These are phyloP conservation scores for Stomatorhinus ivindoensis DNA, from an alignment of 2,113 vertebrate species.

Conservation along the genomic window DNA sequence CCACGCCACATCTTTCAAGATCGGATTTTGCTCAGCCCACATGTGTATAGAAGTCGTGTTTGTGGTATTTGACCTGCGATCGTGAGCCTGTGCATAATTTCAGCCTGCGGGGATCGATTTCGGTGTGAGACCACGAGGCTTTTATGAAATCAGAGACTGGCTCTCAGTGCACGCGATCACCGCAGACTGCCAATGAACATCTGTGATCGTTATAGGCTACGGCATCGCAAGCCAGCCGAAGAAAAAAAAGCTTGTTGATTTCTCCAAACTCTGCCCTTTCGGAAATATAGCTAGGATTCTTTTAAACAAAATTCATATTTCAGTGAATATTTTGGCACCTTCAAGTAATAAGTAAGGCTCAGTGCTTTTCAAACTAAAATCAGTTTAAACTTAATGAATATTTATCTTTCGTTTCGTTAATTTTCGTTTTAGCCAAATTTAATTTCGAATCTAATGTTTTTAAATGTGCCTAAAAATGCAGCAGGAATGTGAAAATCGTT, in stretches of 20 bases:
- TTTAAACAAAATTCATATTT: neutral
- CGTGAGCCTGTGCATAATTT: neutral
- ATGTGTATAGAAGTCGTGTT: neutral
- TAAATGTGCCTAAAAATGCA: neutral
- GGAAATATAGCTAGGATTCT: neutral
- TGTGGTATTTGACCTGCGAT: neutral
- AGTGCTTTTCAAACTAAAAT: conserved; percentile 1
- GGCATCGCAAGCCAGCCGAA: neutral
- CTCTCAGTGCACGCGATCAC: neutral
- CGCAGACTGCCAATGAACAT: neutral
- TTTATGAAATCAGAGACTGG: neutral
- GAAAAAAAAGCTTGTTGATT: neutral
- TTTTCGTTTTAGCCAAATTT: neutral
- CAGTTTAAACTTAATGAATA: conserved; percentile 17
- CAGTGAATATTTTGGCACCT: neutral
- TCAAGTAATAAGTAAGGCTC: neutral
- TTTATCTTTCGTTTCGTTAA: neutral
- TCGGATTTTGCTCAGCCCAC: neutral
- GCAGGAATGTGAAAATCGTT: neutral
- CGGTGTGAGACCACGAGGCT: neutral
- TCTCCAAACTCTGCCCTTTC: neutral
- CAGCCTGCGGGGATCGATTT: neutral
- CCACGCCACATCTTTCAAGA: neutral
- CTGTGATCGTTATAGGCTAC: neutral
- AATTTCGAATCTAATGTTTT: neutral